A percentile compares a stretch with the other conserved stretches of the same genome.
These are phyloP conservation scores for Microcebus tavaratra DNA, from an alignment of 2,113 vertebrate species.

Conservation along the genomic window DNA sequence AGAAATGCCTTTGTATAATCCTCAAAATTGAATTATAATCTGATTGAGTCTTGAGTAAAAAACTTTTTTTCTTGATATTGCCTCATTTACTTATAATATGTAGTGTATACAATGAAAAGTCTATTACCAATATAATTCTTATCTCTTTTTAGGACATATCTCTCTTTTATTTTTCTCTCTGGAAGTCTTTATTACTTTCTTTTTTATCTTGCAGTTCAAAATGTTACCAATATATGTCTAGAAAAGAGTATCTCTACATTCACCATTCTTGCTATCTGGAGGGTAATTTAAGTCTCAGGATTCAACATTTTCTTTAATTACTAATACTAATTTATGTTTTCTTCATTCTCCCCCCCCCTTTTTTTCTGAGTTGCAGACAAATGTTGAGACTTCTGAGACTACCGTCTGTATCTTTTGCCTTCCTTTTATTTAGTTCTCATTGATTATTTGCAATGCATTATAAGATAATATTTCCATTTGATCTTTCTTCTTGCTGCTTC, in stretches of 20 bases:
- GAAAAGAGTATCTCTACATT: not conserved
- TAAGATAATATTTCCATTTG: not conserved
- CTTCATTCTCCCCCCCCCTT: fast-evolving
- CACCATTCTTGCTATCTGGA: not conserved
- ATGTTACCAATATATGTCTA: not conserved
- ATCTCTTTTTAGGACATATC: not conserved
- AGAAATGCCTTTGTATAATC: not conserved
- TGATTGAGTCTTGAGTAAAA: not conserved
- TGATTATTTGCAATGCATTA: not conserved
- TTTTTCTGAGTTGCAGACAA: not conserved
- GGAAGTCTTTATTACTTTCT: not conserved
- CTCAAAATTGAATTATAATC: not conserved
- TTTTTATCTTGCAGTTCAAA: not conserved
- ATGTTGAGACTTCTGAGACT: not conserved
- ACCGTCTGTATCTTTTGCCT: not conserved
- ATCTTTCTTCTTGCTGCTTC: not conserved
- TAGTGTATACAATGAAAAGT: not conserved
- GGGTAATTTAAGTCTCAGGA: not conserved
- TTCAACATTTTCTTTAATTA: not conserved
- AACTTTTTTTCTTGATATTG: not conserved
- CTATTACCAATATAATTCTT: not conserved
- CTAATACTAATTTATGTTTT: not conserved
- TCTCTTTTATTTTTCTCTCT: not conserved
- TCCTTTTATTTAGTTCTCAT: not conserved
- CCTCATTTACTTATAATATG: not conserved